Conservation (phyloP, 2,888 invertebrate genomes). For the Nebria salina region DNA sequence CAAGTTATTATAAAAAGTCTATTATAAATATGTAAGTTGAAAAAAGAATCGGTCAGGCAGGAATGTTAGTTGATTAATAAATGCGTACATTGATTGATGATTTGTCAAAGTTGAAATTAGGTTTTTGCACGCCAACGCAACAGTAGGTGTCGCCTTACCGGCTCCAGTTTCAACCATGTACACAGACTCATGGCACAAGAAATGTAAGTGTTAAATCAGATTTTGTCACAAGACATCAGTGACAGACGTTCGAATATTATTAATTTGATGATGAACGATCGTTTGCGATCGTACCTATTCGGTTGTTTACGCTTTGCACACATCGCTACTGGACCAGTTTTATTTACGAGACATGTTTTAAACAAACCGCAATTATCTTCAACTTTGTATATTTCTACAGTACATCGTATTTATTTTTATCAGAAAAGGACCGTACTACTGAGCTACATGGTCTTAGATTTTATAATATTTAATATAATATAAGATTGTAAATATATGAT, state of each 20-base stretch:
- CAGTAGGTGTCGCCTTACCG: slow-evolving; percentile 33
- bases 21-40: slow-evolving; percentile 27
- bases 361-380: neutral
- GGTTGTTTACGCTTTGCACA: neutral
- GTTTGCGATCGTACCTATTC: neutral
- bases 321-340: neutral
- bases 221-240: slow-evolving; percentile 19
- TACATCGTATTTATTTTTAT: too few relatives aligned
- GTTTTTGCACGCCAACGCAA: slow-evolving; percentile 42
- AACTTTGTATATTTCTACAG: neutral
- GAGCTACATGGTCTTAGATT: too few relatives aligned
- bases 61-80: slow-evolving; percentile 40
- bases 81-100: slow-evolving; percentile 44
- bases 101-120: slow-evolving; percentile 35
- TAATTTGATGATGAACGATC: neutral
- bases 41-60: slow-evolving; percentile 33
- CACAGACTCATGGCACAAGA: slow-evolving; percentile 15
- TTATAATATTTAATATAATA: too few relatives aligned
- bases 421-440: too few relatives aligned
- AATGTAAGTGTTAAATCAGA: slow-evolving; percentile 26
- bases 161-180: slow-evolving; percentile 12
- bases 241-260: slow-evolving; percentile 11
- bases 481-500: too few relatives aligned
- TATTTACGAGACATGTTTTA: neutral
- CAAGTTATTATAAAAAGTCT: slow-evolving; percentile 39